Conservation (phyloP, 2,113 vertebrate genomes). For the Chauna torquata region DNA sequence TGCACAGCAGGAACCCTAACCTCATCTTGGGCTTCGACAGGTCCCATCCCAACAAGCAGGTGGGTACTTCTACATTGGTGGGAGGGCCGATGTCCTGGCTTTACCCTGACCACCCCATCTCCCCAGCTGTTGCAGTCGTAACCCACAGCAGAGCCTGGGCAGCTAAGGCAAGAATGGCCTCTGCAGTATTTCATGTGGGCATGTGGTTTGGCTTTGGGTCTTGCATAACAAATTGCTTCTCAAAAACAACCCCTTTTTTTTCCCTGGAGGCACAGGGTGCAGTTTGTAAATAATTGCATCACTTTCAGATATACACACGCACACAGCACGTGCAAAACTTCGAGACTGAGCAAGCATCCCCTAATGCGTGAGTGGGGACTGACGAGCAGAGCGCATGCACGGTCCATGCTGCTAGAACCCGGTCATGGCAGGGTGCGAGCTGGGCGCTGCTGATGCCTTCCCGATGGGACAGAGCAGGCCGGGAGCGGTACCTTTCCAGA, state of each 20-base stretch:
- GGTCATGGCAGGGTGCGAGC: fast-evolving
- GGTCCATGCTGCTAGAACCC: fast-evolving
- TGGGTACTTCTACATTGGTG: constrained; percentile 10
- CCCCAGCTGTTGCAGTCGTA: fast-evolving
- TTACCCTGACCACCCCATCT: neutral
- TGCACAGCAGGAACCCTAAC: constrained; percentile 84
- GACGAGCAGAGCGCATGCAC: fast-evolving
- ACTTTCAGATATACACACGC: neutral
- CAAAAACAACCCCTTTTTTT: neutral
- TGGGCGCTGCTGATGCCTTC: neutral
- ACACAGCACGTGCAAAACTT: neutral
- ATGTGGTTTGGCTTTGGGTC: neutral
- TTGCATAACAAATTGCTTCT: neutral
- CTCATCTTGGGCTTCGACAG: constrained; percentile 92
- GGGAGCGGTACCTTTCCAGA: neutral
- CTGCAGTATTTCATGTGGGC: neutral
- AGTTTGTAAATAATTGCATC: neutral
- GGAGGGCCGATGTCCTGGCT: neutral
- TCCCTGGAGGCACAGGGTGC: neutral
- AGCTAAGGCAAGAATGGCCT: neutral
- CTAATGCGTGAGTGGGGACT: fast-evolving
- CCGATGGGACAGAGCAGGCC: fast-evolving
- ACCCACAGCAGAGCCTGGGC: neutral
- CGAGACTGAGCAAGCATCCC: neutral
- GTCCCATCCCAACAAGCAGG: constrained; percentile 95